Evolutionary conservation across 1,140 invertebrate species (phyloP).

Genomic region (Bombus terrestris): DNA sequence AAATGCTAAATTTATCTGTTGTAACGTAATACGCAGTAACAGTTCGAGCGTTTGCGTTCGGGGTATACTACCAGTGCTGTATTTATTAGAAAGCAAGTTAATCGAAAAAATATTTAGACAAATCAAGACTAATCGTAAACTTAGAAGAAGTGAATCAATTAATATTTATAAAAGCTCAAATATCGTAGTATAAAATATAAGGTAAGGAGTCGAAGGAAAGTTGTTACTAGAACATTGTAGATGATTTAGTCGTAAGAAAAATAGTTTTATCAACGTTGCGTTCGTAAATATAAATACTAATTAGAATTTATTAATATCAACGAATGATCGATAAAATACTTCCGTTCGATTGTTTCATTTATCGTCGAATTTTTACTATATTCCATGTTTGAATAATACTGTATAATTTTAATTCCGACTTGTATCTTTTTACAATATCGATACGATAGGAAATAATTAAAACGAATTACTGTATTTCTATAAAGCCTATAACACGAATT

Average conservation of each 20-base stretch:
- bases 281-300: too few species aligned
- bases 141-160: neutral
- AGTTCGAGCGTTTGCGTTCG: conserved; percentile 47
- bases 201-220: neutral
- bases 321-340: neutral
- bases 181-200: neutral
- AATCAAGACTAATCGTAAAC: neutral
- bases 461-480: neutral
- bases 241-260: neutral
- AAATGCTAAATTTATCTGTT: conserved; percentile 82
- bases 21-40: conserved; percentile 80
- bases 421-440: neutral
- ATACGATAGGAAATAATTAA: neutral
- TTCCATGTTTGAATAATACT: too few species aligned
- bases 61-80: conserved; percentile 38
- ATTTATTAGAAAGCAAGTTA: conserved; percentile 39
- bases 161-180: too few species aligned
- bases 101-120: conserved; percentile 5
- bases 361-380: neutral
- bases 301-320: neutral
- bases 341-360: neutral
- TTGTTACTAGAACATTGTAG: neutral
- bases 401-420: too few species aligned
- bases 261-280: too few species aligned
- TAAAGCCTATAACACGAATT: neutral